Percentiles rank a stretch among this genome's conserved stretches.
Evolutionary conservation across 1,140 invertebrate species (phyloP).

Genomic region (Octopus bimaculoides): DNA sequence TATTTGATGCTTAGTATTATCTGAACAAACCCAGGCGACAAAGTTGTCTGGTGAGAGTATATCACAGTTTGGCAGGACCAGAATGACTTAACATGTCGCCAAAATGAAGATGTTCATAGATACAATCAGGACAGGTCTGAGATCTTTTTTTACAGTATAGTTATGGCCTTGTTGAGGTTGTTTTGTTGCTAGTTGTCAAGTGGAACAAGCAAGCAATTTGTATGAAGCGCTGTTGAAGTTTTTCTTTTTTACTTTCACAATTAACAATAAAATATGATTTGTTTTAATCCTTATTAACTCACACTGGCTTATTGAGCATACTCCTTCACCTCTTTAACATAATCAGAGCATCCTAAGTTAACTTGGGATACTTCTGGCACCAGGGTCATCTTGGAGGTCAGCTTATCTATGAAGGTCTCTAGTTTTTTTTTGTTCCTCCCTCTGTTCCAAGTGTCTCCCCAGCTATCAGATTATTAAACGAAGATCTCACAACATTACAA

Average conservation of each 20-base stretch:
- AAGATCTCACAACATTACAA: too few species aligned
- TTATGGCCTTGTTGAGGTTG: background rate
- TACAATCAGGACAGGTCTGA: slow-evolving; percentile 1
- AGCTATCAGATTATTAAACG: too few species aligned
- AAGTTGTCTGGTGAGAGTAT: background rate
- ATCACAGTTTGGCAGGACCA: background rate
- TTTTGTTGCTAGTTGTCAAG: background rate
- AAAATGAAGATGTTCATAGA: background rate
- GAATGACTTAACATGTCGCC: background rate
- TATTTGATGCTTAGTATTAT: slow-evolving; percentile 9
- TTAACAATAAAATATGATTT: slow-evolving; percentile 3
- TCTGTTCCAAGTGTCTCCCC: too few species aligned
- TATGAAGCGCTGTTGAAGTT: background rate
- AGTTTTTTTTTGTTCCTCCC: background rate
- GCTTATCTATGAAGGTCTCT: background rate
- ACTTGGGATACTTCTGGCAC: background rate
- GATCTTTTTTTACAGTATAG: background rate
- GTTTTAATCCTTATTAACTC: background rate
- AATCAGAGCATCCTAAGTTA: background rate
- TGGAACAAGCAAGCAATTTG: background rate
- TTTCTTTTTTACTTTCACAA: background rate
- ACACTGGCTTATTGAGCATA: background rate
- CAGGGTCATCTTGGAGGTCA: slow-evolving; percentile 1
- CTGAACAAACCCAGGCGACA: slow-evolving; percentile 3
- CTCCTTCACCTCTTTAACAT: background rate